These are phyloP conservation scores for Cephalopterus ornatus DNA, from an alignment of 2,113 vertebrate genomes.

Conservation along the genomic window DNA sequence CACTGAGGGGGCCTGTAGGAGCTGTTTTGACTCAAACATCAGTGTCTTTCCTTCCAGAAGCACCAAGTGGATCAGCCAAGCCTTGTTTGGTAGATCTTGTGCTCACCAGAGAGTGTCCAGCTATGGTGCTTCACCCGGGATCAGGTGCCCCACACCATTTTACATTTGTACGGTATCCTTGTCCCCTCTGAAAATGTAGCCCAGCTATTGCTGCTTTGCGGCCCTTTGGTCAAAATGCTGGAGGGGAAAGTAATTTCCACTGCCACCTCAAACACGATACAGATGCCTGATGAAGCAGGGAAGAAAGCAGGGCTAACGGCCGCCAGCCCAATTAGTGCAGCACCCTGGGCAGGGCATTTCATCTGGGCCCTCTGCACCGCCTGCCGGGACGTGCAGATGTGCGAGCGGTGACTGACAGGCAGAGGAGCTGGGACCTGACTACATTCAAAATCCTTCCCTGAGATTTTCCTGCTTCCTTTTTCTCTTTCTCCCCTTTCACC, in stretches of 20 bases:
- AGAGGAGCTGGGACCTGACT: conserved; percentile 11
- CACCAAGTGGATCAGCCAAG: background rate
- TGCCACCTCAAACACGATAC: background rate
- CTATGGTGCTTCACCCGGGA: background rate
- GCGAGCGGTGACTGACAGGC: background rate
- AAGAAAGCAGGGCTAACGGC: background rate
- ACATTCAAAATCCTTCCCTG: conserved; percentile 24
- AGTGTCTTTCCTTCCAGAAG: background rate
- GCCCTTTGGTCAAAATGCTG: background rate
- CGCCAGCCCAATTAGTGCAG: background rate
- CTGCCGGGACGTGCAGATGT: background rate
- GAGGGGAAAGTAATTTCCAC: background rate
- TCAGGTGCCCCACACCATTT: background rate
- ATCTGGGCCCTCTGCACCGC: background rate
- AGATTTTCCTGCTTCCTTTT: conserved; percentile 54
- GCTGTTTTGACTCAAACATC: background rate
- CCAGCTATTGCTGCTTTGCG: background rate
- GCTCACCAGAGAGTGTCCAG: background rate
- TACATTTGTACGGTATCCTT: background rate
- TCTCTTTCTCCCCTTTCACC: conserved; percentile 47
- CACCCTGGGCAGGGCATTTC: conserved; percentile 10
- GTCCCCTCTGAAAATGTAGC: background rate
- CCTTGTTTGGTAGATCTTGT: background rate
- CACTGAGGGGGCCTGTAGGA: background rate
- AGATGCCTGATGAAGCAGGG: background rate